A percentile compares a stretch with the other conserved stretches of the same genome.
phyloP scores from a whole-genome alignment of 2,888 invertebrate genomes.

The Macaria notata region DNA sequence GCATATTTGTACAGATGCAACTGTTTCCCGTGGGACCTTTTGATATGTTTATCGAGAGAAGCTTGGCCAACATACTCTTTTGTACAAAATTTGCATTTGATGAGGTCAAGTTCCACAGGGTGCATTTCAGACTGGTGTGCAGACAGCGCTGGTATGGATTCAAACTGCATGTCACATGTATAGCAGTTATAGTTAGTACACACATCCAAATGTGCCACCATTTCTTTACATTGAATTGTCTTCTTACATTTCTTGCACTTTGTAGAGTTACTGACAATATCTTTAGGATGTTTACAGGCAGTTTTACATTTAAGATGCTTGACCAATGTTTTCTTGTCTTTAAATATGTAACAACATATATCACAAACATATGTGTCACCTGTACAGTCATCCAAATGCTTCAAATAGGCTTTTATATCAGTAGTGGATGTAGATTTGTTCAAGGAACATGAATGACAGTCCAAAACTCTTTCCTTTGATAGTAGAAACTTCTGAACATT shows the following conservation, averaged over 20 bases:
- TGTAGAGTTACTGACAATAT: background rate
- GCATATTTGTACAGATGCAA: constrained; percentile 63
- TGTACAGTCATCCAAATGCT: constrained; percentile 45
- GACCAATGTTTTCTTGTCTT: constrained; percentile 31
- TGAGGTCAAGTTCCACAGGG: constrained; percentile 43
- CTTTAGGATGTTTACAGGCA: constrained; percentile 20
- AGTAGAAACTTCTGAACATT: constrained; percentile 35
- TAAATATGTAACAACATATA: constrained; percentile 48
- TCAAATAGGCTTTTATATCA: constrained; percentile 37
- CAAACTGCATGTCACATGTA: constrained; percentile 48
- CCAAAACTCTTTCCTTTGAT: background rate
- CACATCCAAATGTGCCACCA: constrained; percentile 37
- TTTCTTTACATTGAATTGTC: constrained; percentile 21
- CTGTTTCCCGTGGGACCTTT: constrained; percentile 46
- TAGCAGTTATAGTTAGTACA: constrained; percentile 55
- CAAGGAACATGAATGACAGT: constrained; percentile 46
- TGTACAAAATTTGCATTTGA: constrained; percentile 54
- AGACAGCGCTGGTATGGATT: constrained; percentile 44
- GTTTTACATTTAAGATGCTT: constrained; percentile 37
- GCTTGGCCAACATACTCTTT: constrained; percentile 53
- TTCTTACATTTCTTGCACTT: constrained; percentile 46
- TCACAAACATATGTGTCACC: constrained; percentile 48
- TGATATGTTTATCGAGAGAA: constrained; percentile 55
- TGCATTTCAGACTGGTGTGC: constrained; percentile 52
- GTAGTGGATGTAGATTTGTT: constrained; percentile 9